Evolutionary conservation across 2,888 invertebrate genomes (phyloP), one percentile per base, ranked within the genome.

Genomic region (Platycheirus albimanus): DNA sequence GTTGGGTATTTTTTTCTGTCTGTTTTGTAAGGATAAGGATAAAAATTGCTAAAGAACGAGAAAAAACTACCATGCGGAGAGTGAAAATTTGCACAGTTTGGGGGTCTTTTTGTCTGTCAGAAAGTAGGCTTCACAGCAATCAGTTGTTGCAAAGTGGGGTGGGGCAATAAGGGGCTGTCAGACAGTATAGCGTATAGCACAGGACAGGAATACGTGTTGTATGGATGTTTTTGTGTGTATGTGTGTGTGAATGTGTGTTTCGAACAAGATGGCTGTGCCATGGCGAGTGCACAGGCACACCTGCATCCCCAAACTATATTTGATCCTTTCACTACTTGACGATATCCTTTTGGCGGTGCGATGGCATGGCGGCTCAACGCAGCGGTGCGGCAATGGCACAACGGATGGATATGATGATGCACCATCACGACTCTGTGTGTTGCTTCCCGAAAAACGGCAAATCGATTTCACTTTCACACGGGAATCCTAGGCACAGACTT

Each of bases 261-360:
- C 36, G 51, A 83, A 83, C 83, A 83, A 83, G 83, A 83, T 83
- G 83, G 83, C 83, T 83, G 78, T 36, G 54, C 74, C 13, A 72
- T 64, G 80, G 80, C 70, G 51, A 64, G 38, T 51, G 58, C 36
- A 56, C 83, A 83, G 51, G 58, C 36, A 56, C 83, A 83, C 77
- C 83, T 78, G 77, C 83, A 58, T 74, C 63, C 64, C 69, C 43
- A 72, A 74, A 83, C 49, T 69, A 67, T 66, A 38, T 74, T 83
- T 78, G 83, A 83, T 83, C 83, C 83, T 83, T 83, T 83, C 83
- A 83, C 83, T 83, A 83, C 83, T 83, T 83, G 78, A 83, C 78
- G 83, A 78, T 83, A 78, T 78, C 78, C 78, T 83, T 78, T 83
- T 83, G 72, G 78, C 83, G 43, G 61, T 33, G n/a, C n/a, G n/a